phyloP scores from a whole-genome alignment of 2,888 invertebrate species.

The Aproaerema taeniolella region DNA sequence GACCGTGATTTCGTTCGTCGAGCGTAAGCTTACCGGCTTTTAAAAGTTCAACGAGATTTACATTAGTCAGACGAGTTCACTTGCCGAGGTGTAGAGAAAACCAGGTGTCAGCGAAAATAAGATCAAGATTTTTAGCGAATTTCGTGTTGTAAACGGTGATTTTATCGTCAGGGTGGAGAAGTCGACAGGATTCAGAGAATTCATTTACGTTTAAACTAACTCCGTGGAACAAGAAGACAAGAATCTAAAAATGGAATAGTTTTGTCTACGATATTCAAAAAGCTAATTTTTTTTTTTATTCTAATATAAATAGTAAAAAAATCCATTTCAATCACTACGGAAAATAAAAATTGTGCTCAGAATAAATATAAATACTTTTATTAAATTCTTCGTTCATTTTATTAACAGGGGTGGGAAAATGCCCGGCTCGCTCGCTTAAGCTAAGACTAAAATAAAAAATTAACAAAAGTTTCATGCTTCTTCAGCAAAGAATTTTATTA shows the following conservation, averaged over 20 bases:
- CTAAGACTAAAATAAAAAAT: conserved; percentile 41
- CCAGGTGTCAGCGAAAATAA: conserved; percentile 42
- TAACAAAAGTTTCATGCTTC: conserved; percentile 52
- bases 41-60: conserved; percentile 60
- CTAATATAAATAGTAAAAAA: not conserved
- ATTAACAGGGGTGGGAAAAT: conserved; percentile 55
- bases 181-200: too few relatives aligned
- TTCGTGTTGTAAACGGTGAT: too few relatives aligned
- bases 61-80: conserved; percentile 38
- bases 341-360: too few relatives aligned
- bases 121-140: conserved; percentile 72
- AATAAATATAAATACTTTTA: conserved; percentile 67
- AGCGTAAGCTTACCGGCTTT: conserved; percentile 53
- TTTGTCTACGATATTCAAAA: too few relatives aligned
- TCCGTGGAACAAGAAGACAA: too few relatives aligned
- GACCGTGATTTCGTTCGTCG: conserved; percentile 65
- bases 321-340: not conserved
- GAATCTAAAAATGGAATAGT: too few relatives aligned
- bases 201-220: too few relatives aligned
- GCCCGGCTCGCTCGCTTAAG: conserved; percentile 46
- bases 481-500: conserved; percentile 64
- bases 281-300: too few relatives aligned
- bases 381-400: conserved; percentile 68
- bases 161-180: too few relatives aligned
- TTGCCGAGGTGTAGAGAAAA: conserved; percentile 15